These are phyloP conservation scores for Rhynchomys soricoides DNA, from an alignment of 2,113 vertebrate species.

Conservation along the genomic window DNA sequence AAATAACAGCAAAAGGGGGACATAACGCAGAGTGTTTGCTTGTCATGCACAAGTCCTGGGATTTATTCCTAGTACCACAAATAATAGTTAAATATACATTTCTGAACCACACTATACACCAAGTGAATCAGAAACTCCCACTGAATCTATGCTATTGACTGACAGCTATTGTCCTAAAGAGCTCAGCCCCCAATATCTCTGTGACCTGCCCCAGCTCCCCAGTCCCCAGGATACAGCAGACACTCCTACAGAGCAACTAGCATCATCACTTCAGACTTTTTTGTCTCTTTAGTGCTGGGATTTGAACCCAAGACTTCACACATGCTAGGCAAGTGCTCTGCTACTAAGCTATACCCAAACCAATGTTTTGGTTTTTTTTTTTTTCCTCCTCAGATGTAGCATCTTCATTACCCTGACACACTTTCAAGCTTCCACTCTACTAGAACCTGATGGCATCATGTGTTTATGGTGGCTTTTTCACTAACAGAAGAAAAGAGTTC, in stretches of 20 bases:
- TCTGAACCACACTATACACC: not conserved
- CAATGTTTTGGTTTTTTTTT: no score
- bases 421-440: not conserved
- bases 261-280: not conserved
- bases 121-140: constrained; percentile 27
- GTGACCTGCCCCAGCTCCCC: not conserved
- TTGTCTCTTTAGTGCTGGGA: not conserved
- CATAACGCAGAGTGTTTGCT: not conserved
- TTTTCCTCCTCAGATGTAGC: not conserved
- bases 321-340: not conserved
- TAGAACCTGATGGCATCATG: not conserved
- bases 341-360: not conserved
- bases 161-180: not conserved
- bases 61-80: not conserved
- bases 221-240: not conserved
- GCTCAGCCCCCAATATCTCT: not conserved
- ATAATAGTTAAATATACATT: not conserved
- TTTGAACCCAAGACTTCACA: not conserved
- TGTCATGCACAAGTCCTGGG: not conserved
- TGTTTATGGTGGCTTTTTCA: not conserved
- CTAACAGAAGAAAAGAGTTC: constrained; percentile 40
- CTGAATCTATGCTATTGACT: not conserved
- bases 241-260: not conserved
- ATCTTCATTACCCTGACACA: not conserved
- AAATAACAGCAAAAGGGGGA: not conserved